Evolutionary conservation across 2,888 invertebrate genomes (phyloP).

Genomic region (Erynnis tages): DNA sequence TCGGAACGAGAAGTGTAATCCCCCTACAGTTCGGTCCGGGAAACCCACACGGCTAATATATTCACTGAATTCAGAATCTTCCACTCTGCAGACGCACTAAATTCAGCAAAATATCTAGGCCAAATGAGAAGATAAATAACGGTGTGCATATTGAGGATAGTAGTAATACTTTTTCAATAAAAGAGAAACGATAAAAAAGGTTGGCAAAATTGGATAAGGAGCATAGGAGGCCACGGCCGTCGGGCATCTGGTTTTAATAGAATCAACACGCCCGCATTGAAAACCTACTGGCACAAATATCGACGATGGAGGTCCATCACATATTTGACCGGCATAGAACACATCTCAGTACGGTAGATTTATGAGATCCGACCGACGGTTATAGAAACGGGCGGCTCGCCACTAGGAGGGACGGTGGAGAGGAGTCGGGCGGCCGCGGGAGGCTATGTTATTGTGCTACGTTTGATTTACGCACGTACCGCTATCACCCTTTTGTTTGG

Average conservation of each 20-base stretch:
- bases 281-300: slow-evolving; percentile 72
- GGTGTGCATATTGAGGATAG: slow-evolving; percentile 4
- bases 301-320: slow-evolving; percentile 48
- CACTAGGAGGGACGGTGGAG: slow-evolving; percentile 54
- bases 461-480: slow-evolving; percentile 80
- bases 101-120: background rate
- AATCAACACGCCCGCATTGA: slow-evolving; percentile 54
- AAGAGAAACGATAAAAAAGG: slow-evolving; percentile 43
- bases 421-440: slow-evolving; percentile 58
- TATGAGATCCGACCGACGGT: slow-evolving; percentile 68
- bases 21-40: slow-evolving; percentile 46
- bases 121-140: background rate
- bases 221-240: slow-evolving; percentile 47
- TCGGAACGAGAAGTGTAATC: slow-evolving; percentile 66
- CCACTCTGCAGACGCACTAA: background rate
- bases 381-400: slow-evolving; percentile 57
- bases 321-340: slow-evolving; percentile 52
- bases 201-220: slow-evolving; percentile 42
- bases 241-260: slow-evolving; percentile 36
- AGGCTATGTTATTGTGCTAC: slow-evolving; percentile 77
- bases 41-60: slow-evolving; percentile 37
- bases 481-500: slow-evolving; percentile 80
- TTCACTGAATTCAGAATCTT: slow-evolving; percentile 6
- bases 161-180: slow-evolving; percentile 35
- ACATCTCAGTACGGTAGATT: slow-evolving; percentile 77